A percentile compares a stretch with the other conserved stretches of the same genome.
These are phyloP conservation scores for Metopolophium dirhodum DNA, from an alignment of 1,140 invertebrate genomes.

Conservation along the genomic window DNA sequence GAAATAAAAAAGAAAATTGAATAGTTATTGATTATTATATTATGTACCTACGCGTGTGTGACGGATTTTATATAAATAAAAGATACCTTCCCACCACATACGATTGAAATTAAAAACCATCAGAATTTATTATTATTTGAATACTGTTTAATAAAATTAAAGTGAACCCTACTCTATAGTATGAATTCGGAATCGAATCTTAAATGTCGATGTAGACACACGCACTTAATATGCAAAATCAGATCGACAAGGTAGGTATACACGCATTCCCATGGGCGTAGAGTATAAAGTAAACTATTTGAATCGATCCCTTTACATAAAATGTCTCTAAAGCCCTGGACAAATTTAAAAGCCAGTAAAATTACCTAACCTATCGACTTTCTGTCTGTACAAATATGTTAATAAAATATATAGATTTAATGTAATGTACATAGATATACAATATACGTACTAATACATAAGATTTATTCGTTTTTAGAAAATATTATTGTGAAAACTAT, in stretches of 20 bases:
- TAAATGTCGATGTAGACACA: neutral
- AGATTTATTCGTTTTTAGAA: neutral
- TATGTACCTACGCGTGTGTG: neutral
- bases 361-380: neutral
- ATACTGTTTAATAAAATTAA: neutral
- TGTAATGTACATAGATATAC: neutral
- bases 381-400: neutral
- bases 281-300: neutral
- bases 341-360: slow-evolving; percentile 15
- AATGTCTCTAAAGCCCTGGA: slow-evolving; percentile 25
- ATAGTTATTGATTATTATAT: neutral
- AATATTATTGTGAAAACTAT: neutral
- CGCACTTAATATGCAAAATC: slow-evolving; percentile 35
- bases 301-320: slow-evolving; percentile 25
- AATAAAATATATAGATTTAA: neutral
- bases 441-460: neutral
- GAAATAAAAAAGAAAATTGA: neutral
- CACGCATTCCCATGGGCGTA: neutral
- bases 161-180: neutral
- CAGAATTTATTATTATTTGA: neutral
- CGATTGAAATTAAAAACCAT: neutral
- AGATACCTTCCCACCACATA: neutral
- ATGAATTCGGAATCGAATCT: neutral
- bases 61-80: neutral
- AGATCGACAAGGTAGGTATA: neutral